Evolutionary conservation across 2,113 vertebrate species (phyloP).

Genomic region (Etia nguti): DNA sequence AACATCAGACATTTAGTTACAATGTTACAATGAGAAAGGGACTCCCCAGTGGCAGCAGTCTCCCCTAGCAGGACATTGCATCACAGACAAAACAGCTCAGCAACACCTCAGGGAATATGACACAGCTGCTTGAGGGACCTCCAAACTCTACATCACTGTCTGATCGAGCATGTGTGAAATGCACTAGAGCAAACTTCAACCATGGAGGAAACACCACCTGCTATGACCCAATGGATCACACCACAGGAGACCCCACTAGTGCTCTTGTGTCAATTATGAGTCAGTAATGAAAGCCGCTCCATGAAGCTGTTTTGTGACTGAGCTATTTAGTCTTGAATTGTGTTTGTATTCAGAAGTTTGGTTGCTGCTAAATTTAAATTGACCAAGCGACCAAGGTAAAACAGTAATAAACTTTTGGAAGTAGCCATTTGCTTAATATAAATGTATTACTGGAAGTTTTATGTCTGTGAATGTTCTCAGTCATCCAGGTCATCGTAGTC

Average conservation of each 20-base stretch:
- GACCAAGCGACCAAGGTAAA: rapidly evolving
- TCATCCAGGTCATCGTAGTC: too few species aligned
- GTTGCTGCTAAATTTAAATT: background rate
- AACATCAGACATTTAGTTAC: background rate
- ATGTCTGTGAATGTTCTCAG: too few species aligned
- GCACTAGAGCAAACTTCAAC: background rate
- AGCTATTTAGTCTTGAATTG: background rate
- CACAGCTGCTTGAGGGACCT: background rate
- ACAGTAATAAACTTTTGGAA: background rate
- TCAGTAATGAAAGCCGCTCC: background rate
- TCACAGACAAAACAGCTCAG: background rate
- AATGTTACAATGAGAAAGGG: background rate
- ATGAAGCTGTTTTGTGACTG: background rate
- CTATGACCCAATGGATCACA: background rate
- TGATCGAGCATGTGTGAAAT: background rate
- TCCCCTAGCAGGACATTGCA: background rate
- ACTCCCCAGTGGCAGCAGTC: background rate
- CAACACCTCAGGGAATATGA: background rate
- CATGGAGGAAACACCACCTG: background rate
- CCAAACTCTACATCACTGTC: background rate
- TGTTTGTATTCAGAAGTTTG: background rate
- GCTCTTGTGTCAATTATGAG: background rate
- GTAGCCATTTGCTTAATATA: background rate
- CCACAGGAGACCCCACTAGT: background rate
- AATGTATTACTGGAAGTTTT: background rate